Evolutionary conservation across 2,888 invertebrate species (phyloP).

Genomic region (Fragum sueziense): DNA sequence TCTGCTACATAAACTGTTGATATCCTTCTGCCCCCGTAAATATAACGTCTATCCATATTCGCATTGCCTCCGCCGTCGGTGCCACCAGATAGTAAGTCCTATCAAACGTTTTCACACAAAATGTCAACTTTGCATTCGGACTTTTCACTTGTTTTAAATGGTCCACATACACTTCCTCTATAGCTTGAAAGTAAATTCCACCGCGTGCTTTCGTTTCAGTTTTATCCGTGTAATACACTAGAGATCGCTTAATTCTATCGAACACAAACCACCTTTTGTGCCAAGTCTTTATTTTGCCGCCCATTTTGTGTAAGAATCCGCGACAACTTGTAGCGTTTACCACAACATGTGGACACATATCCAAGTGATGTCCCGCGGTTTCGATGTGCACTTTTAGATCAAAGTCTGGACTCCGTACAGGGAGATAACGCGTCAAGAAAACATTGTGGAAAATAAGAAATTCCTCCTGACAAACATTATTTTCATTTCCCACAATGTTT

Average conservation of each 20-base stretch:
- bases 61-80: conserved; percentile 95
- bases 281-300: conserved; percentile 88
- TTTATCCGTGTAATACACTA: conserved; percentile 95
- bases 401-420: conserved; percentile 91
- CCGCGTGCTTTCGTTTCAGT: conserved; percentile 94
- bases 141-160: conserved; percentile 96
- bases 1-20: conserved; percentile 85
- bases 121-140: conserved; percentile 94
- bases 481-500: no score
- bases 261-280: conserved; percentile 98
- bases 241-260: conserved; percentile 93
- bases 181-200: conserved; percentile 88
- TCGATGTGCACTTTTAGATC: conserved; percentile 95
- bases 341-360: conserved; percentile 93
- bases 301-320: conserved; percentile 95
- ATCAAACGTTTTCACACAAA: conserved; percentile 96
- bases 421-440: conserved; percentile 94
- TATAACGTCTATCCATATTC: conserved; percentile 98
- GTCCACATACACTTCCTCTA: conserved; percentile 98
- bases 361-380: conserved; percentile 94
- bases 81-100: conserved; percentile 95
- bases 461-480: no score
- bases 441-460: no score
- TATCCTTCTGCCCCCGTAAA: conserved; percentile 97
- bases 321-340: conserved; percentile 92